These are phyloP conservation scores for Columba guinea DNA, from an alignment of 2,797 vertebrate genomes.

Conservation along the genomic window DNA sequence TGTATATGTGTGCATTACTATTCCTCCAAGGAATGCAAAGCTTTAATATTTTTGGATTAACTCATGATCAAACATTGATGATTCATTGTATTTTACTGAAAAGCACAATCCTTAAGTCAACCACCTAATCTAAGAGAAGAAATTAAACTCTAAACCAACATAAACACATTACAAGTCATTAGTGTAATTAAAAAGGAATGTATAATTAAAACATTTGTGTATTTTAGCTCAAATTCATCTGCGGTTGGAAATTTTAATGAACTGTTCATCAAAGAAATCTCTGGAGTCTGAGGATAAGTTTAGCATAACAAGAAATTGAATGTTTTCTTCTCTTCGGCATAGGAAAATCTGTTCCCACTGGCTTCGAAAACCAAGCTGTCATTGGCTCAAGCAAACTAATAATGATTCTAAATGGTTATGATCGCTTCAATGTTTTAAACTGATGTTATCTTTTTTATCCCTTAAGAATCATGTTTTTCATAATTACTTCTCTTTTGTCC, in stretches of 20 bases:
- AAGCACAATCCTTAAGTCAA: constrained; percentile 82
- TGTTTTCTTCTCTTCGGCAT: constrained; percentile 71
- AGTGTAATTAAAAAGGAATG: constrained; percentile 86
- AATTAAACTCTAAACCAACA: constrained; percentile 85
- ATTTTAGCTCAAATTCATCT: constrained; percentile 84
- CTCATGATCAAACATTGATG: constrained; percentile 82
- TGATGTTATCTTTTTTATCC: constrained; percentile 86
- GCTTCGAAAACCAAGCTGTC: constrained; percentile 77
- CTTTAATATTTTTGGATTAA: constrained; percentile 77
- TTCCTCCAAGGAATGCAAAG: constrained; percentile 60
- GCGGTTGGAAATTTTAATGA: constrained; percentile 82
- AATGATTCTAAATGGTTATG: constrained; percentile 85
- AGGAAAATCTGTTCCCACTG: constrained; percentile 73
- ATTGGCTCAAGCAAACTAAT: constrained; percentile 82
- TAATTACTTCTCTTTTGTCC: constrained; percentile 88
- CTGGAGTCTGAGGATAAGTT: constrained; percentile 79
- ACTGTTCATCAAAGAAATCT: constrained; percentile 84
- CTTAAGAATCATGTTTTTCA: constrained; percentile 85
- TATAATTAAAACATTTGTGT: constrained; percentile 88
- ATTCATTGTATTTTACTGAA: constrained; percentile 80
- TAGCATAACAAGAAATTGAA: constrained; percentile 81
- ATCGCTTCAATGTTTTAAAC: constrained; percentile 82
- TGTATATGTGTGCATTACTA: constrained; percentile 33
- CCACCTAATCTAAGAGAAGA: constrained; percentile 83
- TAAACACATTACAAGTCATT: constrained; percentile 85